Evolutionary conservation across 2,113 vertebrate species (phyloP), one percentile per base, ranked within the genome.

Genomic region (Dissostichus mawsoni): DNA sequence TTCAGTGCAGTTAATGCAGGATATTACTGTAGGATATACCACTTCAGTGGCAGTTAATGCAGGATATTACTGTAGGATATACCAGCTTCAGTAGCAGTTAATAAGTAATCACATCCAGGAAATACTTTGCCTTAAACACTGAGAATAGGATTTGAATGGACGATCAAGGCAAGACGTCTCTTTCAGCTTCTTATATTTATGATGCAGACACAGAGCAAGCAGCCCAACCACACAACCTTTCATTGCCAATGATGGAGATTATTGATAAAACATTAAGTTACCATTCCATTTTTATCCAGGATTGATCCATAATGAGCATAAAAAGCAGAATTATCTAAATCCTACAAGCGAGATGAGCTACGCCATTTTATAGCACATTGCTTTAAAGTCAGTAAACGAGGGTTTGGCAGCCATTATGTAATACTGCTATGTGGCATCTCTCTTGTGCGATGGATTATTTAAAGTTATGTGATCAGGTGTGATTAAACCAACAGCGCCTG

Each of bases 381-480:
- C 29, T 29, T 29, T 29, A 29, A 29, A 29, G 29, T 29, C 29
- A 29, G 29, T 29, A 29, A 29, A 29, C 29, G 25, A 67, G 59
- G 1, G 3, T 51, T 13, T 2, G n/a, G 23, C 69, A 41, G 76
- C 59, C 20, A 23, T 61, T 65, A 23, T 33, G 7, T 13, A 58
- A 62, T 4, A 50, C 17, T 33, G 18, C 47, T 12, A 10, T 0
- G 13, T 51, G 11, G 9, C 56, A 0, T 29, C 36, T 33, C 29
- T 61, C 45, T 70, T 14, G 69, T 56, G 69, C 65, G 33, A 70
- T 68, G 63, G 71, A 55, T 73, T 62, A 55, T 83, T 41, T 74
- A 76, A 65, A 71, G 41, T 68, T 47, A 64, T 76, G 78, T 74
- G 68, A 74, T 75, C 47, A 77, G 80, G 50, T 45, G 70, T 53